These are phyloP conservation scores for Thermophis baileyi DNA, from an alignment of 2,113 vertebrate genomes.

Conservation along the genomic window DNA sequence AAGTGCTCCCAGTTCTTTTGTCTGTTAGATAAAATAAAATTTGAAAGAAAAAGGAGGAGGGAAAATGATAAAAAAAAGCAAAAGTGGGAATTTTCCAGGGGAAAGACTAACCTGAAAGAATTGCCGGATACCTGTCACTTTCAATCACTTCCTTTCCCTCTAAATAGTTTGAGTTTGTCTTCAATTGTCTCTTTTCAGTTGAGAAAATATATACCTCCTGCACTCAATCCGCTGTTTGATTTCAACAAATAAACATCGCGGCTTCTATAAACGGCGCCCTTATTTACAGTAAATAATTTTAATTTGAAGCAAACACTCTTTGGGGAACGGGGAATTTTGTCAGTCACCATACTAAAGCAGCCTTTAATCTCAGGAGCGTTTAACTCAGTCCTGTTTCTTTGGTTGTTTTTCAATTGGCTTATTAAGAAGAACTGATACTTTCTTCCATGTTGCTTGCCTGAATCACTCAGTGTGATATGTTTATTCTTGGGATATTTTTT, in stretches of 20 bases:
- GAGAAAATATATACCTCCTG: neutral
- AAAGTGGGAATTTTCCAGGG: neutral
- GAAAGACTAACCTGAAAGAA: conserved; percentile 39
- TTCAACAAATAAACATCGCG: conserved; percentile 6
- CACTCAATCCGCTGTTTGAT: neutral
- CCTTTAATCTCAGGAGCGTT: neutral
- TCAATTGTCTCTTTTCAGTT: conserved; percentile 48
- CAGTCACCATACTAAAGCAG: neutral
- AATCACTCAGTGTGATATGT: neutral
- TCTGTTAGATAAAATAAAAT: conserved; percentile 31
- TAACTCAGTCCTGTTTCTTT: neutral
- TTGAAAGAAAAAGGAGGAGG: neutral
- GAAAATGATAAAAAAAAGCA: neutral
- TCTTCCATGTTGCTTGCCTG: neutral
- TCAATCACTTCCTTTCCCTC: conserved; percentile 16
- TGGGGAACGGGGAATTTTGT: neutral
- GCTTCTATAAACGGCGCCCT: neutral
- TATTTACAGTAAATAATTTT: conserved; percentile 9
- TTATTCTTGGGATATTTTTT: neutral
- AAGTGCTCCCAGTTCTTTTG: conserved; percentile 45
- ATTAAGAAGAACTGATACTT: neutral
- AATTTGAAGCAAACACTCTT: neutral
- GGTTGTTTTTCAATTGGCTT: neutral
- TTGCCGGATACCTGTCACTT: conserved; percentile 27
- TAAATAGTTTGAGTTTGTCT: conserved; percentile 53